Evolutionary conservation across 2,888 invertebrate genomes (phyloP).

Genomic region (Polydrusus pterygomalis): DNA sequence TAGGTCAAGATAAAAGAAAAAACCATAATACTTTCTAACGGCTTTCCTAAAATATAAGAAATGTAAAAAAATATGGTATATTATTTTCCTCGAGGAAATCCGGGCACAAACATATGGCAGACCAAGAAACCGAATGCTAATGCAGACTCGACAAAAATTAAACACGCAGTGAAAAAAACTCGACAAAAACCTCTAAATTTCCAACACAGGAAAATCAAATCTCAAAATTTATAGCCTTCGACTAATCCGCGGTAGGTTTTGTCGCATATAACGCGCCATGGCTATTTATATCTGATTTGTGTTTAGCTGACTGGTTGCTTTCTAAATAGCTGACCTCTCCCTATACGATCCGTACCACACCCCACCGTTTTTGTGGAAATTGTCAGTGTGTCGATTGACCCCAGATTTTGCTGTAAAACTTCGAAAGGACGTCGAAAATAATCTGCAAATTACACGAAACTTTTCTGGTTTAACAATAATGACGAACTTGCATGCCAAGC

Average conservation of each 20-base stretch:
- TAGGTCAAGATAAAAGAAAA: too few relatives aligned
- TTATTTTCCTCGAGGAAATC: neutral
- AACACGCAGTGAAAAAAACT: neutral
- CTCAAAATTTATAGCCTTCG: slow-evolving; percentile 21
- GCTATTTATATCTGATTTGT: slow-evolving; percentile 31
- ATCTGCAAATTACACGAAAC: too few relatives aligned
- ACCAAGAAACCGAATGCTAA: neutral
- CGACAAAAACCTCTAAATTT: slow-evolving; percentile 8
- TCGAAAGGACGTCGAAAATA: too few relatives aligned
- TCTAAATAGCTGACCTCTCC: slow-evolving; percentile 11
- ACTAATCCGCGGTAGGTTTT: slow-evolving; percentile 2
- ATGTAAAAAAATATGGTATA: too few relatives aligned
- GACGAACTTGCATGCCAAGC: too few relatives aligned
- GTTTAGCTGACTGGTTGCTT: slow-evolving; percentile 4
- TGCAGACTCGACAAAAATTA: neutral
- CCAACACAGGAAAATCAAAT: slow-evolving; percentile 14
- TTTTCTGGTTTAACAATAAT: too few relatives aligned
- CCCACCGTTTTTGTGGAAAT: slow-evolving; percentile 6
- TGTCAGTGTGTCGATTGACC: neutral
- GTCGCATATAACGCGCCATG: neutral
- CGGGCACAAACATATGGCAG: neutral
- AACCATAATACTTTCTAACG: too few relatives aligned
- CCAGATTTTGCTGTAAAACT: neutral
- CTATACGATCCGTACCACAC: slow-evolving; percentile 8
- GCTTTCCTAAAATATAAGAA: too few relatives aligned